phyloP scores from a whole-genome alignment of 2,888 invertebrate genomes.

The Polydrusus cervinus region DNA sequence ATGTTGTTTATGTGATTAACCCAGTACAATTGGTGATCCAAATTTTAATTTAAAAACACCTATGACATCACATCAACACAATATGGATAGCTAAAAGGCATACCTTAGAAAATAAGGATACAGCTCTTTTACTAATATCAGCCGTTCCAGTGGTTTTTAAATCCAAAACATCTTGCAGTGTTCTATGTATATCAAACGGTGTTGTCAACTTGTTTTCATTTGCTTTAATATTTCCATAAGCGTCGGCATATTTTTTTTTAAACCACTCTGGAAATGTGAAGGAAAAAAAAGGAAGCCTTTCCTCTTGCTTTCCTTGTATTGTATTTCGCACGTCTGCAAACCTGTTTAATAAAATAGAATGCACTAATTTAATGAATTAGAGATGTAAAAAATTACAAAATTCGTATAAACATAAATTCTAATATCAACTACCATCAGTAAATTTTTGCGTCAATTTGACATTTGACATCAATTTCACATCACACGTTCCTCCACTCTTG shows the following conservation, averaged over 20 bases:
- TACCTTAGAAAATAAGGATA: conserved; percentile 79
- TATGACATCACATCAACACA: too few species aligned
- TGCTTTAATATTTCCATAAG: conserved; percentile 76
- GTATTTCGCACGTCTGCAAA: conserved; percentile 88
- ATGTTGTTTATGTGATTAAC: too few species aligned
- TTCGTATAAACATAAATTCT: too few species aligned
- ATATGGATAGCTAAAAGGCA: conserved; percentile 6
- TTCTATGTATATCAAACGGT: conserved; percentile 92
- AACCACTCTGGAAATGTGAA: conserved; percentile 85
- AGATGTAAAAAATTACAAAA: too few species aligned
- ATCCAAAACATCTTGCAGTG: conserved; percentile 81
- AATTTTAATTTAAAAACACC: too few species aligned
- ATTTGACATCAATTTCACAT: too few species aligned
- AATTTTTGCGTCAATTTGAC: too few species aligned
- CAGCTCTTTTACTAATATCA: conserved; percentile 74
- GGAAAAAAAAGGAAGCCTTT: conserved; percentile 90
- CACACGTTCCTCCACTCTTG: too few species aligned
- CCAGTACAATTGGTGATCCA: too few species aligned
- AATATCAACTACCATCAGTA: too few species aligned
- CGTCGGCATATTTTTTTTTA: conserved; percentile 75
- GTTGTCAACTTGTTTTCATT: conserved; percentile 85
- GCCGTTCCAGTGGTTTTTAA: conserved; percentile 72
- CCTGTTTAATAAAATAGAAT: conserved; percentile 69
- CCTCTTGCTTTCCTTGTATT: conserved; percentile 93
- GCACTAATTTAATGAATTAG: neutral